Percentiles rank a stretch among this genome's conserved stretches.
phyloP scores from a whole-genome alignment of 2,888 invertebrate genomes.

The Acholoe squamosa region DNA sequence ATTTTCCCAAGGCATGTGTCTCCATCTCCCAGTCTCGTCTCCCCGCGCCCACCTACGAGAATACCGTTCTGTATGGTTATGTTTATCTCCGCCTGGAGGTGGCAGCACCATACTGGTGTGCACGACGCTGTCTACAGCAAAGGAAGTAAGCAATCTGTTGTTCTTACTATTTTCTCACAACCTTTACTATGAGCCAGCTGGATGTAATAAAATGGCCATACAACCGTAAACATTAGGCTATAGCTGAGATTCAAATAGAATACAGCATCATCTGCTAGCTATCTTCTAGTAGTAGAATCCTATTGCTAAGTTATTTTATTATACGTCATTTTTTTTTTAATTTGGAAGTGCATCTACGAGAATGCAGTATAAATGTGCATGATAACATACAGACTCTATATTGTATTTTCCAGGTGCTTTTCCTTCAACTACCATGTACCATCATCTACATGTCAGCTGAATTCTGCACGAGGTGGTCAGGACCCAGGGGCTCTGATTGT shows the following conservation, averaged over 20 bases:
- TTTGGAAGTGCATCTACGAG: no score
- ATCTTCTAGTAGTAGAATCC: no score
- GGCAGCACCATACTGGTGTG: constrained; percentile 63
- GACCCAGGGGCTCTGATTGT: constrained; percentile 32
- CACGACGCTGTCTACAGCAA: constrained; percentile 60
- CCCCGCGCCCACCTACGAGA: constrained; percentile 50
- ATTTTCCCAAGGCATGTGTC: constrained; percentile 57
- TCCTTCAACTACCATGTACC: constrained; percentile 62
- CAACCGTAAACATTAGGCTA: no score
- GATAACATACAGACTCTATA: no score
- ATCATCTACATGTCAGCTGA: constrained; percentile 62
- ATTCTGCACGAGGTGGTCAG: neutral
- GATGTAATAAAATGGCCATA: no score
- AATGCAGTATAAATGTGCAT: no score
- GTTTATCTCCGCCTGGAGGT: constrained; percentile 58
- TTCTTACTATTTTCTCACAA: no score
- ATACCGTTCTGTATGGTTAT: constrained; percentile 42
- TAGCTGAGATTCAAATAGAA: no score
- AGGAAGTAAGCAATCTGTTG: constrained; percentile 48
- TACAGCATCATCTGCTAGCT: no score
- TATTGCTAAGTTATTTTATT: no score
- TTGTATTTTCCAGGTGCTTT: constrained; percentile 7
- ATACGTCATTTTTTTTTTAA: no score
- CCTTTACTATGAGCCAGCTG: no score
- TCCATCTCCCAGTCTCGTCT: constrained; percentile 53